These are phyloP conservation scores for Tethea ocularis DNA, from an alignment of 2,888 invertebrate species.

Conservation along the genomic window DNA sequence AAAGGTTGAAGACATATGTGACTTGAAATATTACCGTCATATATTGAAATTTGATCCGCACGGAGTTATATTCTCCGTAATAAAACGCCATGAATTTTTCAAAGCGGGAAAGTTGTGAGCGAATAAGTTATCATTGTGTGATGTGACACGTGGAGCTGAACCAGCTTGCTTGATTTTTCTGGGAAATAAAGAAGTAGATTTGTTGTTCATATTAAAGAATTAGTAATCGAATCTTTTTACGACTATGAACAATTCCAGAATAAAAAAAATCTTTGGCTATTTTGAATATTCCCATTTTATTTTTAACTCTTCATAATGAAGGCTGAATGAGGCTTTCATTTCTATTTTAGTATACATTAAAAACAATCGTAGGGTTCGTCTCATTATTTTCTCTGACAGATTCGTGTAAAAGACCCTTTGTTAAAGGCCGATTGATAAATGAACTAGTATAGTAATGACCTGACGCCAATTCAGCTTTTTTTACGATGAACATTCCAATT, in stretches of 20 bases:
- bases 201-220: neutral
- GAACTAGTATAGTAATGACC: slow-evolving; percentile 21
- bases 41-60: slow-evolving; percentile 30
- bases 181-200: neutral
- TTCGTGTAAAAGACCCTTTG: slow-evolving; percentile 16
- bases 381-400: slow-evolving; percentile 20
- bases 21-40: slow-evolving; percentile 25
- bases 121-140: slow-evolving; percentile 11
- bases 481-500: neutral
- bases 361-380: neutral
- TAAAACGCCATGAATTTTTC: slow-evolving; percentile 23
- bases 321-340: neutral
- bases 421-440: slow-evolving; percentile 27
- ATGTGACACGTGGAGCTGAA: neutral
- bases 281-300: no score
- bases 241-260: no score
- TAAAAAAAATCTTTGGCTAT: no score
- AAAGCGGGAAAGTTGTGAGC: slow-evolving; percentile 10
- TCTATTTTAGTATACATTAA: neutral
- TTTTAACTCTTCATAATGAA: no score
- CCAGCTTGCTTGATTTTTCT: neutral
- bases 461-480: slow-evolving; percentile 20
- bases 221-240: no score
- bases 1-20: slow-evolving; percentile 9
- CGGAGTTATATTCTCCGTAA: slow-evolving; percentile 9